Conservation (phyloP, 2,113 vertebrate species). For the Mustelus asterias region DNA sequence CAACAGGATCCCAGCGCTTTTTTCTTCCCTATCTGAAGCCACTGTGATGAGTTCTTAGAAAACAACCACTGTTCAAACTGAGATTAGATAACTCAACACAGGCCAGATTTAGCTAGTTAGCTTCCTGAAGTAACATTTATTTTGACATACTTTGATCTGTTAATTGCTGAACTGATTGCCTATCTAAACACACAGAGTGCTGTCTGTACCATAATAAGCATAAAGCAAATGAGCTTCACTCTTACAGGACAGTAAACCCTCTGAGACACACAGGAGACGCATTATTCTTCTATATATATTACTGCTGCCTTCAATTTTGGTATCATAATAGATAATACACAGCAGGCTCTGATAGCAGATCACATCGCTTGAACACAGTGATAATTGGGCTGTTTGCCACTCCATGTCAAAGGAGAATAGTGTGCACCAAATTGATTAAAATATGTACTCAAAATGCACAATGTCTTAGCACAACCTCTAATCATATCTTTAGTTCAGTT, state of each 20-base stretch:
- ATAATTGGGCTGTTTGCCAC: too few species aligned
- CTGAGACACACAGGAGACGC: neutral
- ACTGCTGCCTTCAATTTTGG: neutral
- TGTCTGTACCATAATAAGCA: neutral
- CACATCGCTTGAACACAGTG: too few species aligned
- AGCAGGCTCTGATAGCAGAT: too few species aligned
- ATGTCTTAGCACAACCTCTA: too few species aligned
- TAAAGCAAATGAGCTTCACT: neutral
- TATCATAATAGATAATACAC: neutral
- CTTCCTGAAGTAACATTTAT: neutral
- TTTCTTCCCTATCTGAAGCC: neutral
- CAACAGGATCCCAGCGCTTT: neutral
- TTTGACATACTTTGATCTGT: neutral
- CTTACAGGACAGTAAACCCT: neutral
- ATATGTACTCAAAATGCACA: neutral
- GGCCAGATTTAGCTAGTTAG: neutral
- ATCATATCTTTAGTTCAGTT: too few species aligned
- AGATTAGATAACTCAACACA: neutral
- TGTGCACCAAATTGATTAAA: neutral
- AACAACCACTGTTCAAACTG: neutral
- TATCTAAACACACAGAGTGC: neutral
- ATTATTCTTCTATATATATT: neutral
- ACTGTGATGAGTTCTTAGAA: neutral
- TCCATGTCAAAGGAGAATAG: neutral
- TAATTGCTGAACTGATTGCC: neutral